Evolutionary conservation across 2,797 vertebrate genomes (phyloP), one percentile per base, ranked within the genome.

Genomic region (Chiroxiphia lanceolata): DNA sequence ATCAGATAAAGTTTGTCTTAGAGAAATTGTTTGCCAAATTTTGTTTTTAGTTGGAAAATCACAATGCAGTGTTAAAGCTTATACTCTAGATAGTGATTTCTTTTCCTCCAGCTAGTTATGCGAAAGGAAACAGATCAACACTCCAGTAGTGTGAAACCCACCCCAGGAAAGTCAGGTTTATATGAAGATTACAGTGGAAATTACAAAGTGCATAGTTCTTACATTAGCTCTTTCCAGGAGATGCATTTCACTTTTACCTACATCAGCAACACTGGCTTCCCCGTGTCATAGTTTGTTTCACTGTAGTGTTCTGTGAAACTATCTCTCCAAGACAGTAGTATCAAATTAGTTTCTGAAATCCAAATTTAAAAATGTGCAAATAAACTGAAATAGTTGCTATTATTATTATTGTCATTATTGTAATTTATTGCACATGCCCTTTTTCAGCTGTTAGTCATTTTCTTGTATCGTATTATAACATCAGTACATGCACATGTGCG

Each of bases 401-500:
- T 86, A 19, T 38, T 88, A 13, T 63, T 81, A 34, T 74, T 89
- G 11, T 47, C 64, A 59, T 76, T 90, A 47, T 44, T 68, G 31
- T 53, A 8, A 72, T 65, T 77, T 88, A 78, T 75, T 95, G 56
- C 64, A 85, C 69, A 80, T 92, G 71, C 31, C 57, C 82, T 57
- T 96, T 94, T 96, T 96, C 94, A 87, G 87, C 71, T 85, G 64
- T 81, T 90, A 79, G 63, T 92, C 75, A 71, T 81, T 83, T 75
- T 89, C 89, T 93, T 95, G 87, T 84, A 92, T 87, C 42, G 54
- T 15, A 11, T 81, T 83, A 85, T 85, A 92, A 86, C 56, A 96
- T 94, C 93, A 91, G 91, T 60, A 36, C 68, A 77, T 29, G 91
- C 91, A 93, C 84, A 90, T 83, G 90, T 96, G 91, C 85, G 61